Evolutionary conservation across 2,113 vertebrate species (phyloP), one percentile per base, ranked within the genome.

Genomic region (Oostethus manadensis): DNA sequence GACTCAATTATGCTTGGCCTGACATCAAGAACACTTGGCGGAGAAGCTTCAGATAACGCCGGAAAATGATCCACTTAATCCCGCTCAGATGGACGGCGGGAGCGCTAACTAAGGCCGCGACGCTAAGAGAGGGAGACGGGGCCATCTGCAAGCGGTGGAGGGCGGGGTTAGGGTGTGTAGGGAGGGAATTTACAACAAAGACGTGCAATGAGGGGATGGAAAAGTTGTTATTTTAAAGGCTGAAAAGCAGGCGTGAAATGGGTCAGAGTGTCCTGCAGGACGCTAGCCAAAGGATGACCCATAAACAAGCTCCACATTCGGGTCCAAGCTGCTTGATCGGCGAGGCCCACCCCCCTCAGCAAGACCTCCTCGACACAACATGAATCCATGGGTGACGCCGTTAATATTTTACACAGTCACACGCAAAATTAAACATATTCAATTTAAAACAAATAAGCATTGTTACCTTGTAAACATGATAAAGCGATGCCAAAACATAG

Each of bases 1-100:
- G 88, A 86, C 77, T 88, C 86, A 89, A 90, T 91, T 91, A 89
- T 84, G 85, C 75, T 68, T 63, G 85, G 82, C 49, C 56, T 86
- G 79, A 83, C 84, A 82, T 54, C 0, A 17, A 60, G 62, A 78
- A 70, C 77, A 79, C 78, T 83, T 72, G 76, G 76, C 86, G 80
- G 78, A 84, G 89, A 71, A 20, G 71, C 73, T 56, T 74, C 75
- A 51, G 80, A 81, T 73, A 76, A 85, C 61, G 60, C 68, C 66
- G 73, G 78, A 83, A 84, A 86, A 77, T 67, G 69, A 82, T 81
- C 79, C 74, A 66, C 78, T 84, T 82, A 88, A 86, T 84, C 80
- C 81, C 65, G 49, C 74, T 69, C 74, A 79, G 78, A 78, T 72
- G 72, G 82, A 79, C 60, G 76, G 66, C 74, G 59, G 70, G 60